Percentiles rank a stretch among this genome's conserved stretches.
These are phyloP conservation scores for Acanthosoma haemorrhoidale DNA, from an alignment of 2,888 invertebrate genomes.

Conservation along the genomic window DNA sequence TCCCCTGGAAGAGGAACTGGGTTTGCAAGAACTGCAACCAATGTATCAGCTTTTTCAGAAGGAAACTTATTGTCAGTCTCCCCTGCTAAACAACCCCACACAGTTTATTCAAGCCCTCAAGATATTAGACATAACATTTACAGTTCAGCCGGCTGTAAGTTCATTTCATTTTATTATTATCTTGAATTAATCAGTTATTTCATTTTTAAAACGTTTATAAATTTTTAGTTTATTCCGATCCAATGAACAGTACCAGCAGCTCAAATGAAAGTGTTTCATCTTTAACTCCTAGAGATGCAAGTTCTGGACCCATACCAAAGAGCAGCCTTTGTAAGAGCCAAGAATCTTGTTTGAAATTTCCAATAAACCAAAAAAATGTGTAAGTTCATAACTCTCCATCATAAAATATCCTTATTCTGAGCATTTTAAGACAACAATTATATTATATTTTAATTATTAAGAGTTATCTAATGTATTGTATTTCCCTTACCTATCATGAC, in stretches of 20 bases:
- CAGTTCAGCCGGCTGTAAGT: slow-evolving; percentile 16
- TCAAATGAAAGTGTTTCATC: slow-evolving; percentile 80
- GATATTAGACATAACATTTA: slow-evolving; percentile 19
- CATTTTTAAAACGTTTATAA: not conserved
- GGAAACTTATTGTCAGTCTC: slow-evolving; percentile 45
- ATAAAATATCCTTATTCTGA: no score
- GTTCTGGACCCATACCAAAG: slow-evolving; percentile 34
- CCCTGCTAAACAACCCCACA: slow-evolving; percentile 32
- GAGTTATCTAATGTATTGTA: no score
- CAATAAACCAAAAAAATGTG: slow-evolving; percentile 25
- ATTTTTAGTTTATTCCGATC: slow-evolving; percentile 39
- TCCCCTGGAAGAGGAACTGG: slow-evolving; percentile 22
- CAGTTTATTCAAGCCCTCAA: slow-evolving; percentile 34
- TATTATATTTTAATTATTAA: no score
- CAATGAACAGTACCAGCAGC: slow-evolving; percentile 60
- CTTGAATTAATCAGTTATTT: not conserved
- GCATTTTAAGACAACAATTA: no score
- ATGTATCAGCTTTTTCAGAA: slow-evolving; percentile 47
- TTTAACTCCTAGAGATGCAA: slow-evolving; percentile 49
- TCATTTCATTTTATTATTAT: not conserved
- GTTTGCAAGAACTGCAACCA: slow-evolving; percentile 30
- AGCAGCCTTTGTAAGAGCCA: slow-evolving; percentile 20
- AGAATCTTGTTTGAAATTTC: slow-evolving; percentile 18
- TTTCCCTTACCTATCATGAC: no score
- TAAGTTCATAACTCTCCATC: slow-evolving; percentile 24